Percentiles rank a stretch among this genome's conserved stretches.
These are phyloP conservation scores for Protaetia brevitarsis DNA, from an alignment of 1,140 invertebrate species.

Conservation along the genomic window DNA sequence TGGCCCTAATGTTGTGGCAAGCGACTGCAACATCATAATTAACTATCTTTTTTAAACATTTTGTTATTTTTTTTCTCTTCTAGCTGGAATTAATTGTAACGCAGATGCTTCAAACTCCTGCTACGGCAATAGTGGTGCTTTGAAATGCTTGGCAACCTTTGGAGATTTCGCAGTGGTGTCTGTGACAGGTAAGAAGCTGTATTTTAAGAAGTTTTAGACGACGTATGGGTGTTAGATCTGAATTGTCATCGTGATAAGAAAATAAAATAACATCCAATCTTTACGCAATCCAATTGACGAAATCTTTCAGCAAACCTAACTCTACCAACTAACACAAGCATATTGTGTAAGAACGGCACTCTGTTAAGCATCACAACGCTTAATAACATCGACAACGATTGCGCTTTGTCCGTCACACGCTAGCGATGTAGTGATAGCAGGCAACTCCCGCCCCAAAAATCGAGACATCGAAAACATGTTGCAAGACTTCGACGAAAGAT, in stretches of 20 bases:
- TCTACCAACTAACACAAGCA: not conserved
- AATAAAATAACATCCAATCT: not conserved
- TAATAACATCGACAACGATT: too few species aligned
- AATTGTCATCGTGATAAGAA: too few species aligned
- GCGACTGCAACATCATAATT: too few species aligned
- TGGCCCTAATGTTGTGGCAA: too few species aligned
- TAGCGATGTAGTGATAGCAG: too few species aligned
- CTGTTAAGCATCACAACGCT: too few species aligned
- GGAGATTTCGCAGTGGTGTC: not conserved
- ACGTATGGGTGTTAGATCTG: too few species aligned
- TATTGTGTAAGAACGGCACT: not conserved
- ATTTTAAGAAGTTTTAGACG: not conserved
- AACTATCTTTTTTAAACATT: too few species aligned
- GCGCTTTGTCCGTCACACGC: too few species aligned
- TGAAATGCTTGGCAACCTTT: not conserved
- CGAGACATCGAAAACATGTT: constrained; percentile 32
- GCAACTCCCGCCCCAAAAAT: constrained; percentile 31
- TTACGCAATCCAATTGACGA: too few species aligned
- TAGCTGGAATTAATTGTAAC: not conserved
- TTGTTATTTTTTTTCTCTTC: not conserved
- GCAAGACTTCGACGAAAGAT: constrained; percentile 33
- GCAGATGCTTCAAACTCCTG: not conserved
- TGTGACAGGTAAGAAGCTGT: not conserved
- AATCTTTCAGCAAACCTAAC: not conserved
- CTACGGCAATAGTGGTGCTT: not conserved